Base-by-base conservation (phyloP, 2,797 vertebrate species). In the Austrolebias charrua region DNA sequence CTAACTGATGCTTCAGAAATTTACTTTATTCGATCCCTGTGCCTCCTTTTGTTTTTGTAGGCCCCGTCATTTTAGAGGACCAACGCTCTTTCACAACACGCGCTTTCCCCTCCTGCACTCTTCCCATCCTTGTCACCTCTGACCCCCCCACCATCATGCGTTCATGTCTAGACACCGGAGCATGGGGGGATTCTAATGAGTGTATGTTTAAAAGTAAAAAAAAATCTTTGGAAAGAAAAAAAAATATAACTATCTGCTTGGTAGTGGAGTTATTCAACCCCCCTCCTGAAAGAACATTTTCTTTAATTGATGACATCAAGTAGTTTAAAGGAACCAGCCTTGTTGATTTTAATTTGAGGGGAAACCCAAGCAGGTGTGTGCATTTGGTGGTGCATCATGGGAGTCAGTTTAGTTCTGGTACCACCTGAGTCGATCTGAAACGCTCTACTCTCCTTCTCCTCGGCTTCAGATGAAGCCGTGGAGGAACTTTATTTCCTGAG, bases 261-360 rank as follows among this genome's bases (percentile, higher is more conserved):
- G 78, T 83, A 66, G 55, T 79, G 83, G 83, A 73, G 73, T 83
- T 82, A 75, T 86, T 80, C 76, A 73, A 80, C 49, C 70, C 84
- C 61, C 80, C 38, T 40, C 61, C 56, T 81, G 73, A 64, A 69
- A 74, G 31, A 20, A 20, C n/a, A 28, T 84, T 88, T 89, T 82
- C 80, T 92, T 92, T 91, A 79, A 81, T 89, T 83, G 77, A 80
- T 65, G 69, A 71, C 51, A 70, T 87, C 71, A 77, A 83, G 80
- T 80, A 64, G 75, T 82, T 75, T 51, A 69, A 63, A 83, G 66
- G 73, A 89, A 88, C 82, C 87, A 87, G 77, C 88, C 87, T 86
- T 86, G 80, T 18, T 45, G 85, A 86, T 92, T 87, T 91, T 89
- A 84, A 66, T 79, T 86, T 84, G 77, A 77, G 76, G 83, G 76